A percentile compares a stretch with the other conserved stretches of the same genome.
Conservation (phyloP, 2,888 invertebrate species). For the Tiliacea aurago region DNA sequence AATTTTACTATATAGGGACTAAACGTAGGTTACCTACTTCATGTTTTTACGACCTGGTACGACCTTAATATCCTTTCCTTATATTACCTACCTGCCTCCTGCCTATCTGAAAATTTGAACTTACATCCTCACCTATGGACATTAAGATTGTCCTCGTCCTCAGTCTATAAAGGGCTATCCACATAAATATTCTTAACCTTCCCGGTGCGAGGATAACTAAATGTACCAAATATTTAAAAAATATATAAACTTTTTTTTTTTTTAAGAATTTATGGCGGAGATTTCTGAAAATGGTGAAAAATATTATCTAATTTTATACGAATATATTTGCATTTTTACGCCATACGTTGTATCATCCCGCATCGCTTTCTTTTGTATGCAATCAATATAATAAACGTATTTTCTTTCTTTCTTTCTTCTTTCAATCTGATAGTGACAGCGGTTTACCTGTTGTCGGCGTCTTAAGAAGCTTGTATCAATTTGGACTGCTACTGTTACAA, state of each 20-base stretch:
- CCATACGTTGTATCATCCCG: no score
- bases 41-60: constrained; percentile 26
- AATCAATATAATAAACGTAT: no score
- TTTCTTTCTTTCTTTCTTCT: no score
- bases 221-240: background rate
- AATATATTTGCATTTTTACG: no score
- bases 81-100: constrained; percentile 9
- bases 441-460: no score
- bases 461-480: background rate
- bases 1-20: constrained; percentile 1
- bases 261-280: no score
- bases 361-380: no score
- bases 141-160: constrained; percentile 40
- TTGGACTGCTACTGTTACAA: background rate
- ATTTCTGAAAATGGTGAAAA: no score
- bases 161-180: constrained; percentile 8
- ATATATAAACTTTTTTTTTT: no score
- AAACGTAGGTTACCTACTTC: background rate
- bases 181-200: constrained; percentile 39
- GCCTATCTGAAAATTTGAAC: constrained; percentile 15
- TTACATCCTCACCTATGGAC: constrained; percentile 5
- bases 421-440: no score
- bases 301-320: no score
- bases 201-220: background rate
- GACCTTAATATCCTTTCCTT: constrained; percentile 22